Base-by-base conservation (phyloP, 1,140 invertebrate genomes). In the Pomacea maculata region DNA sequence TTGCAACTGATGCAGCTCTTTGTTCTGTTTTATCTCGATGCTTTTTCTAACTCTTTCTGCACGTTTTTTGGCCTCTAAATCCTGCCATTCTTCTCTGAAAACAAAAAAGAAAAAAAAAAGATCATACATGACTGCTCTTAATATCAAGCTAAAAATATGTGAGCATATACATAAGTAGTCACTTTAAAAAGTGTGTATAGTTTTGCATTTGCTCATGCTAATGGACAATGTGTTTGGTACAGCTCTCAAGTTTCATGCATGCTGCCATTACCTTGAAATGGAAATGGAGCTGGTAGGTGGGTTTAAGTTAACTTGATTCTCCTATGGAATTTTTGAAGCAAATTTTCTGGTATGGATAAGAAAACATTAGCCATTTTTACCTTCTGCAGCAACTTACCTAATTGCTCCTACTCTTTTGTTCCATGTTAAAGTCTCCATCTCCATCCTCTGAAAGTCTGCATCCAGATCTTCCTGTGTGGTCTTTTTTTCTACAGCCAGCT, bases 381-480 rank as follows among this genome's bases (percentile, higher is more conserved):
- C 57, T 8, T 11, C 8, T 1, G 7, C 57, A 61, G 15, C 21
- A 21, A 78, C 77, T 70, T 25, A 78, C 77, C 77, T 65, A 1
- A 71, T n/a, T 8, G n/a, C 19, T 71, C 25, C 29, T 54, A 78
- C 67, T 57, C 67, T 34, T 54, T 54, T 57, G 54, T 78, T 78
- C 77, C 77, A 78, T 52, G 71, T 45, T n/a, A 29, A 71, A 29
- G 25, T 71, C 67, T 70, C 25, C 21, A 29, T 52, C 57, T 78
- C 77, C 65, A 78, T 78, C 52, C 17, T 15, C 77, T 78, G 64
- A 21, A 78, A 71, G 15, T 78, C 77, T 55, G 77, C 77, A 57
- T n/a, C 52, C 29, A 70, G 34, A 65, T 78, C 77, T 21, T 70
- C 19, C n/a, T 70, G 64, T 78, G 52, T 57, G 21, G 64, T 65